A percentile compares a stretch with the other conserved stretches of the same genome.
These are phyloP conservation scores for Aplocera efformata DNA, from an alignment of 2,888 invertebrate species.

Conservation along the genomic window DNA sequence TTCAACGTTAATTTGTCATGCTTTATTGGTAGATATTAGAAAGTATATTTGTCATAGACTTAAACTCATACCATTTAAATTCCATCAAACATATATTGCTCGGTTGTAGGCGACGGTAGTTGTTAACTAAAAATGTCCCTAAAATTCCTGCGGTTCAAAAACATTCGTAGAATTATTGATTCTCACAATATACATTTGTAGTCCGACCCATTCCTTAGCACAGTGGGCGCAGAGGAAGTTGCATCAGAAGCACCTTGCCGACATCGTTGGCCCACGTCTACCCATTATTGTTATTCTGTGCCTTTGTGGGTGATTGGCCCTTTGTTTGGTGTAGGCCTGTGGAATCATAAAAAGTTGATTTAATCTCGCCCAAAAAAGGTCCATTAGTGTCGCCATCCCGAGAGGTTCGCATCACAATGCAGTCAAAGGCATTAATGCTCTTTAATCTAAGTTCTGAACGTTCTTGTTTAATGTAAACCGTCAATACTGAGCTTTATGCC, in stretches of 20 bases:
- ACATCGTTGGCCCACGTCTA: conserved; percentile 49
- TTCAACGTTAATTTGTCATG: conserved; percentile 16
- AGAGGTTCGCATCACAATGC: too few relatives aligned
- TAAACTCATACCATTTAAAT: too few relatives aligned
- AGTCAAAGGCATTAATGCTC: too few relatives aligned
- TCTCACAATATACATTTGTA: conserved; percentile 30
- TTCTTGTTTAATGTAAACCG: too few relatives aligned
- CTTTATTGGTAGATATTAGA: conserved; percentile 10
- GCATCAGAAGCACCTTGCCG: conserved; percentile 58
- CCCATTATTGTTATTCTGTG: conserved; percentile 38
- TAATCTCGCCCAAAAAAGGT: background rate
- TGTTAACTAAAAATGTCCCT: too few relatives aligned
- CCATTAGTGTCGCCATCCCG: too few relatives aligned
- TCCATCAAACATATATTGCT: too few relatives aligned
- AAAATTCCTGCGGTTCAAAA: background rate
- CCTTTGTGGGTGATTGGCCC: conserved; percentile 46
- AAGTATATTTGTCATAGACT: background rate
- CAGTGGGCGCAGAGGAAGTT: conserved; percentile 64
- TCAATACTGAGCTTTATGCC: too few relatives aligned
- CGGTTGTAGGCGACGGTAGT: too few relatives aligned
- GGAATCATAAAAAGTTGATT: conserved; percentile 8
- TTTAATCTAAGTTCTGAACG: too few relatives aligned
- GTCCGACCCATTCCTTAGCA: conserved; percentile 23
- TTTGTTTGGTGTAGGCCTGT: conserved; percentile 32
- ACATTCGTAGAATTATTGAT: too few relatives aligned